Conservation (phyloP, 1,140 invertebrate species). For the Aphaenogaster rudis region DNA sequence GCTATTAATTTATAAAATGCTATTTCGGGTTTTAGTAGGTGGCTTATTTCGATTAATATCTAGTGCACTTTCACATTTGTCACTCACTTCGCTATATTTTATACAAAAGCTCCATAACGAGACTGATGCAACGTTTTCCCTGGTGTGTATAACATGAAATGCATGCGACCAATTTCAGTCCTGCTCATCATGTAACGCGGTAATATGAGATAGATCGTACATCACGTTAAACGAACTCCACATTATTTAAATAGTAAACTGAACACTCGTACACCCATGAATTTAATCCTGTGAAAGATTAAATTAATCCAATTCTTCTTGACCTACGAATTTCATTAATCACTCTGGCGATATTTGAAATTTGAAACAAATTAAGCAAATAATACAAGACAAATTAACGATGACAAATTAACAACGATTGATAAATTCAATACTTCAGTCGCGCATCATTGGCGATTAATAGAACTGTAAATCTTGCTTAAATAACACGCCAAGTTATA, state of each 20-base stretch:
- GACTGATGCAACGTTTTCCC: slow-evolving; percentile 50
- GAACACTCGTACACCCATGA: slow-evolving; percentile 1
- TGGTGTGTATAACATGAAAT: slow-evolving; percentile 46
- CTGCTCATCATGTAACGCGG: slow-evolving; percentile 33
- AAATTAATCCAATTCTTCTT: slow-evolving; percentile 1
- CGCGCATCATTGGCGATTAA: not conserved
- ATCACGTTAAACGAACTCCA: slow-evolving; percentile 32
- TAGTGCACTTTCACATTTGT: slow-evolving; percentile 56
- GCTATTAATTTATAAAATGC: slow-evolving; percentile 59
- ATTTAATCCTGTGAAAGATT: slow-evolving; percentile 34
- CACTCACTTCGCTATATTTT: slow-evolving; percentile 32
- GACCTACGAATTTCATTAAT: slow-evolving; percentile 35
- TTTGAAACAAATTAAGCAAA: slow-evolving; percentile 14
- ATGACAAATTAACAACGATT: not conserved
- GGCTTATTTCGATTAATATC: slow-evolving; percentile 52
- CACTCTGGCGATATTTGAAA: not conserved
- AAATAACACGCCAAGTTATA: not conserved
- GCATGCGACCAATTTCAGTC: slow-evolving; percentile 18
- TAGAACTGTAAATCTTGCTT: not conserved
- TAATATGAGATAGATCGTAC: slow-evolving; percentile 21
- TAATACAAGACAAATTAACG: slow-evolving; percentile 19
- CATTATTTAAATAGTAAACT: slow-evolving; percentile 12
- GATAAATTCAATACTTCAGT: not conserved
- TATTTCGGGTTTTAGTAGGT: slow-evolving; percentile 41
- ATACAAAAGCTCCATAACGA: slow-evolving; percentile 52